phyloP scores from a whole-genome alignment of 2,113 vertebrate species.

The Pavo muticus region DNA sequence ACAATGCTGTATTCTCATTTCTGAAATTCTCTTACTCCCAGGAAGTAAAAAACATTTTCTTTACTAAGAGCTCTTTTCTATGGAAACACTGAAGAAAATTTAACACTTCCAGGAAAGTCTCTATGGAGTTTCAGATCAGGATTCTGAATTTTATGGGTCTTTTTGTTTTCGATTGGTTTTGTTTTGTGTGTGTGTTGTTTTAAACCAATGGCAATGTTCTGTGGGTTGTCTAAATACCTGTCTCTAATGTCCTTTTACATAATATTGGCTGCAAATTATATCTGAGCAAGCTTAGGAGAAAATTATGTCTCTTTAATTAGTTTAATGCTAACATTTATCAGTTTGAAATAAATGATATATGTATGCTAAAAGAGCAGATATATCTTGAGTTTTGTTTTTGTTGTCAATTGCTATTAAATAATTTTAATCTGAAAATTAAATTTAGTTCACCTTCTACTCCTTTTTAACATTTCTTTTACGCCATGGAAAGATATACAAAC shows the following conservation, averaged over 20 bases:
- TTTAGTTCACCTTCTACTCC: background rate
- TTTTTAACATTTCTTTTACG: background rate
- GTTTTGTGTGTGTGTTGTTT: background rate
- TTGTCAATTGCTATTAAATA: background rate
- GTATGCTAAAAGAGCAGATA: background rate
- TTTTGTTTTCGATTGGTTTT: no score
- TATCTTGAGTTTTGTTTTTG: background rate
- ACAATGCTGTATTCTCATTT: background rate
- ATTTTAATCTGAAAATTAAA: background rate
- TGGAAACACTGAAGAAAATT: background rate
- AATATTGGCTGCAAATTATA: background rate
- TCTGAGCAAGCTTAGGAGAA: background rate
- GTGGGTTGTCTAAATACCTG: background rate
- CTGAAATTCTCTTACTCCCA: background rate
- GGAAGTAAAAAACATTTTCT: background rate
- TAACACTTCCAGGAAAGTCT: background rate
- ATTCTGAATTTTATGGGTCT: background rate
- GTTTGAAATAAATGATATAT: background rate
- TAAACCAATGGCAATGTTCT: background rate
- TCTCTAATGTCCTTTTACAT: background rate
- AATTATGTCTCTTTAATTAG: background rate
- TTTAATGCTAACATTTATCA: background rate
- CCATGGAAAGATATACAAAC: background rate
- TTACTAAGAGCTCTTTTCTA: background rate
- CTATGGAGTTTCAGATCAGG: background rate